phyloP scores from a whole-genome alignment of 2,888 invertebrate species.

The Oscheius onirici region DNA sequence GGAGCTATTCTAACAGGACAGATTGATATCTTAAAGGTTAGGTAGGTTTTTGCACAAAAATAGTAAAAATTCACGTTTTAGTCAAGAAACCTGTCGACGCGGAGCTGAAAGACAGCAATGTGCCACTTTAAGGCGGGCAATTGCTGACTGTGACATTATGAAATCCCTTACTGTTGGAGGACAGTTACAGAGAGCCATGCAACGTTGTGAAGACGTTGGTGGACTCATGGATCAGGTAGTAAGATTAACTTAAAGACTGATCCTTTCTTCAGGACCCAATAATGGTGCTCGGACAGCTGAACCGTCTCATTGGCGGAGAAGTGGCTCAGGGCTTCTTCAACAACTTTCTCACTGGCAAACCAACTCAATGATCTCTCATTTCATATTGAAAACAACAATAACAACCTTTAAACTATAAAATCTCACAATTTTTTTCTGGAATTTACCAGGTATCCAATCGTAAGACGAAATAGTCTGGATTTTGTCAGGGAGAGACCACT shows the following conservation, averaged over 20 bases:
- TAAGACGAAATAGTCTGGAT: too few relatives aligned
- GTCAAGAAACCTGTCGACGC: constrained; percentile 69
- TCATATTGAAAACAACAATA: too few relatives aligned
- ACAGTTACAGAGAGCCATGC: constrained; percentile 60
- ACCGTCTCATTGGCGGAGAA: constrained; percentile 66
- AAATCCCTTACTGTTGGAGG: constrained; percentile 53
- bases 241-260: neutral
- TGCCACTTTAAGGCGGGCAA: constrained; percentile 62
- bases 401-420: too few relatives aligned
- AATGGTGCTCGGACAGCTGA: constrained; percentile 63
- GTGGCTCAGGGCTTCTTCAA: constrained; percentile 70
- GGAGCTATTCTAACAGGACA: constrained; percentile 64
- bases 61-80: constrained; percentile 30
- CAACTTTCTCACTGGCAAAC: constrained; percentile 61
- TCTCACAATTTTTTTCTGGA: too few relatives aligned
- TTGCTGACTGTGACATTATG: constrained; percentile 68
- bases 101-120: constrained; percentile 70
- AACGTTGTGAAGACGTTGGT: constrained; percentile 68
- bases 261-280: constrained; percentile 61
- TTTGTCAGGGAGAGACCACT: too few relatives aligned
- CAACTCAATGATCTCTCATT: constrained; percentile 33
- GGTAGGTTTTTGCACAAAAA: constrained; percentile 48
- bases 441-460: too few relatives aligned
- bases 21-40: constrained; percentile 67
- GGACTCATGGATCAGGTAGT: constrained; percentile 67